Evolutionary conservation across 92 coral and sea anemone genomes (phyloP), one percentile per base, ranked within the genome.

Genomic region (Zoanthus sociatus): DNA sequence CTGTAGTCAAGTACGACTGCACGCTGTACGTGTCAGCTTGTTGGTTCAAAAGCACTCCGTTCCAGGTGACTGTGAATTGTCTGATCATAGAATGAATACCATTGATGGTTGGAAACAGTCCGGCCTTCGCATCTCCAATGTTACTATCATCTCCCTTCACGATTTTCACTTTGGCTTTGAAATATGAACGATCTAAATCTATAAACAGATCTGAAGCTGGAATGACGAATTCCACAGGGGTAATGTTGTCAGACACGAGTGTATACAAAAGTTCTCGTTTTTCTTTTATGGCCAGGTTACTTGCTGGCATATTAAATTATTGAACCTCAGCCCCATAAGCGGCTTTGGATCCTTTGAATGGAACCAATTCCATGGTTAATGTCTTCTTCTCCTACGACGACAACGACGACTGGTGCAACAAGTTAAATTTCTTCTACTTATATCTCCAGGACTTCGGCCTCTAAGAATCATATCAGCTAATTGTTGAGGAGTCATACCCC

Each of bases 11-110:
- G 50, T 78, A 78, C 5, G 82, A 71, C 15, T 75, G 73, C 18
- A 84, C 31, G 0, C 87, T 48, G 77, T 89, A 83, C 21, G 89
- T 89, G 63, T 89, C 87, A 9, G 87, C 76, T 45, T 89, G 92
- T 11, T 78, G 63, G 2, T 88, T 89, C 21, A 89, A 79, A 5
- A 84, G 58, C 2, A 56, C 75, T 8, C 86, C 89, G 12, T 89
- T 85, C 58, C 86, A 64, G 54, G 71, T 69, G 63, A 84, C 67
- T 47, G 89, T 78, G 16, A 71, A 82, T 31, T 89, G 91, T 21
- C 68, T 82, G 78, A 76, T 51, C 78, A 89, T 68, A 68, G 84
- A 45, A 32, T 82, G 87, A 18, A 46, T 15, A 0, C 73, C 21
- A 26, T 89, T 83, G 79, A 78, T 89, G 73, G 45, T 9, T 4